Conservation (phyloP, 2,888 invertebrate species). For the Patella caerulea region DNA sequence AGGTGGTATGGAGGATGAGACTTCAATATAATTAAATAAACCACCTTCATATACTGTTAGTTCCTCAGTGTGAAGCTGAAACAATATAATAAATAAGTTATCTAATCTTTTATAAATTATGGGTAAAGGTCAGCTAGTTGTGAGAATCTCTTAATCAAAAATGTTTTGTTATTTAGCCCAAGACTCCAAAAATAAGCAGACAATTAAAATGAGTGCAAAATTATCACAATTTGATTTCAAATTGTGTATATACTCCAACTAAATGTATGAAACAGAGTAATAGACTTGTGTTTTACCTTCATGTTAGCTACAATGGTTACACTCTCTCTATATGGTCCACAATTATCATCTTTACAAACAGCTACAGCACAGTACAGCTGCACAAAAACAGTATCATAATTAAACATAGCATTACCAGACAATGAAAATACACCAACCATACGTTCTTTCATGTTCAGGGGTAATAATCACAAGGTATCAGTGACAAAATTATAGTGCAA, state of each 20-base stretch:
- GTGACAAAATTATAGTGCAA: too few relatives aligned
- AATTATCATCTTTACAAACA: constrained; percentile 38
- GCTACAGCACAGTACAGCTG: constrained; percentile 42
- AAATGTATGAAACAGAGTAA: too few relatives aligned
- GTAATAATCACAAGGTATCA: too few relatives aligned
- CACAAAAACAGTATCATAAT: constrained; percentile 8
- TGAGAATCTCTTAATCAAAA: background rate
- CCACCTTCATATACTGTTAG: constrained; percentile 45
- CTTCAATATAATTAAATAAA: constrained; percentile 27
- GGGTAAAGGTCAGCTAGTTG: background rate
- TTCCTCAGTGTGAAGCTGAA: constrained; percentile 38
- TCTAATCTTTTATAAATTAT: background rate
- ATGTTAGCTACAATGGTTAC: constrained; percentile 33
- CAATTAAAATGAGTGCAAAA: too few relatives aligned
- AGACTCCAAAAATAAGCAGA: too few relatives aligned
- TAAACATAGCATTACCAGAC: too few relatives aligned
- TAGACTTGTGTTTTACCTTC: constrained; percentile 22
- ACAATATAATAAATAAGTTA: constrained; percentile 8
- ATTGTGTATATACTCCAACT: too few relatives aligned
- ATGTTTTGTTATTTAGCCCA: too few relatives aligned
- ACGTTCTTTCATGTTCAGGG: too few relatives aligned
- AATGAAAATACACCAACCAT: too few relatives aligned
- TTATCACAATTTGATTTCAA: too few relatives aligned
- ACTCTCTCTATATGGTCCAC: constrained; percentile 44
- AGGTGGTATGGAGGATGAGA: constrained; percentile 42